Conservation (phyloP, 2,888 invertebrate genomes). For the Philopedon plagiatum region DNA sequence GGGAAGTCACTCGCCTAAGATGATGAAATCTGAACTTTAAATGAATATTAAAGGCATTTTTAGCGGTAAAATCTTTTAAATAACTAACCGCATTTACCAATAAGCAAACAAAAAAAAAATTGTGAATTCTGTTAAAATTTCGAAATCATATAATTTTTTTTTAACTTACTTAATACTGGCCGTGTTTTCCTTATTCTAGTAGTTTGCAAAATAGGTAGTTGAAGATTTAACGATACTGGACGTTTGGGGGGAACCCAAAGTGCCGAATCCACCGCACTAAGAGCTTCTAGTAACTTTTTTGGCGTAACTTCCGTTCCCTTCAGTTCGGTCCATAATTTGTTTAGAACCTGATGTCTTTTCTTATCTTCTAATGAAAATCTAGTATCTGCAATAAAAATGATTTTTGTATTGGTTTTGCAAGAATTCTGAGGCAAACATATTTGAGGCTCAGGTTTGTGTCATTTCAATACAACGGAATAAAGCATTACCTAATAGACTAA, state of each 20-base stretch:
- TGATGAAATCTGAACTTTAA: too few relatives aligned
- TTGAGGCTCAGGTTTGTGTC: background rate
- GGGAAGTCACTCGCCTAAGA: too few relatives aligned
- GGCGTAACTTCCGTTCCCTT: conserved; percentile 77
- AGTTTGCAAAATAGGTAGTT: conserved; percentile 73
- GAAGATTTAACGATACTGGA: conserved; percentile 80
- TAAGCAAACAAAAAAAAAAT: too few relatives aligned
- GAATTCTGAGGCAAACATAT: conserved; percentile 8
- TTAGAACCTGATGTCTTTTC: conserved; percentile 75
- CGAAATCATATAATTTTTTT: too few relatives aligned
- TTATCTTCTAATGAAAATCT: conserved; percentile 76
- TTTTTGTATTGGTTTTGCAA: conserved; percentile 16
- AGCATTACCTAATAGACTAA: conserved; percentile 63
- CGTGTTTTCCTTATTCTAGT: conserved; percentile 68
- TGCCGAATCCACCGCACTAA: conserved; percentile 77
- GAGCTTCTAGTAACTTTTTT: conserved; percentile 74
- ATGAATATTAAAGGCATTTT: too few relatives aligned
- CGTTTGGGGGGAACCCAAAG: conserved; percentile 79
- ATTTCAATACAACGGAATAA: too few relatives aligned
- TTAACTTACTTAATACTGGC: conserved; percentile 67
- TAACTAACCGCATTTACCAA: too few relatives aligned
- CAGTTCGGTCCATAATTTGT: conserved; percentile 77
- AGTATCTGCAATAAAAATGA: conserved; percentile 65
- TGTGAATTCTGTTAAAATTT: too few relatives aligned
- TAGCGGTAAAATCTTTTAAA: too few relatives aligned